A percentile compares a stretch with the other conserved stretches of the same genome.
These are phyloP conservation scores for Aphidoletes aphidimyza DNA, from an alignment of 2,888 invertebrate genomes.

Conservation along the genomic window DNA sequence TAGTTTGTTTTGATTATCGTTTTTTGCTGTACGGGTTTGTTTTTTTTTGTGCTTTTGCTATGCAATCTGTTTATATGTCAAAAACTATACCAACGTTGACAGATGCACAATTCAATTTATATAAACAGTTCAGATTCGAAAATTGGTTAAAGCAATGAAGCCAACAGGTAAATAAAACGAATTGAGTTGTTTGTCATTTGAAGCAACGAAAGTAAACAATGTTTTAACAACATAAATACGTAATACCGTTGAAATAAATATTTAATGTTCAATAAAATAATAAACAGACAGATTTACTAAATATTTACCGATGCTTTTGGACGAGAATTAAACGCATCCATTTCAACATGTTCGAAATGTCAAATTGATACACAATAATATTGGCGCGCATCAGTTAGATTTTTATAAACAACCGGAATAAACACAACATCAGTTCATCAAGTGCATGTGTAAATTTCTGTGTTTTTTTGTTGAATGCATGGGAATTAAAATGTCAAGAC, in stretches of 20 bases:
- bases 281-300: too few species aligned
- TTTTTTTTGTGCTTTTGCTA: not conserved
- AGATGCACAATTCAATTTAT: not conserved
- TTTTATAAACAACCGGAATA: conserved; percentile 4
- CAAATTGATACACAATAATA: not conserved
- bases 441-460: not conserved
- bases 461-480: not conserved
- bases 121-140: not conserved
- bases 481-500: not conserved
- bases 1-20: conserved; percentile 19
- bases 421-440: not conserved
- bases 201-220: too few species aligned
- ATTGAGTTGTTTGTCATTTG: too few species aligned
- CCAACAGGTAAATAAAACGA: too few species aligned
- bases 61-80: conserved; percentile 5
- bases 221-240: too few species aligned
- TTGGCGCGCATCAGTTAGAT: conserved; percentile 9
- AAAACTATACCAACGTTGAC: not conserved
- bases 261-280: too few species aligned
- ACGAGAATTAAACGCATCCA: not conserved
- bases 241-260: too few species aligned
- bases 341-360: not conserved
- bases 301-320: too few species aligned
- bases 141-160: too few species aligned
- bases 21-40: too few species aligned